Percentiles rank a stretch among this genome's conserved stretches.
phyloP scores from a whole-genome alignment of 2,113 vertebrate genomes.

The Gallinago jamesoni region DNA sequence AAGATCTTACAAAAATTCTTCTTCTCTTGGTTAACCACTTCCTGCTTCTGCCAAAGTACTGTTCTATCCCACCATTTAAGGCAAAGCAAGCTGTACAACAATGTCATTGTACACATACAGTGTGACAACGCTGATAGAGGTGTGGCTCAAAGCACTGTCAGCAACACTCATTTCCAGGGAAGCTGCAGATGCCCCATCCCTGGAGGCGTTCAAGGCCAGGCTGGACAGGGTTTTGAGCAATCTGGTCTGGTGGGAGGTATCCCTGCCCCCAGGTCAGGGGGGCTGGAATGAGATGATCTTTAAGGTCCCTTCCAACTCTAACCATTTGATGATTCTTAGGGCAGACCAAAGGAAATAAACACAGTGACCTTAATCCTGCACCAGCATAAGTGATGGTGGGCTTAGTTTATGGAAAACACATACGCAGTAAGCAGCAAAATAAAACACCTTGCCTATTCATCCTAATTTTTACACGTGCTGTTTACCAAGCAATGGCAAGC shows the following conservation, averaged over 20 bases:
- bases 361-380: not conserved
- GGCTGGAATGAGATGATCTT: too few species aligned
- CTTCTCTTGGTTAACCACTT: not conserved
- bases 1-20: not conserved
- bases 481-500: not conserved
- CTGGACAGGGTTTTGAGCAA: too few species aligned
- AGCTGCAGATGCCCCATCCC: too few species aligned
- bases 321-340: not conserved
- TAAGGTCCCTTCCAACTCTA: too few species aligned
- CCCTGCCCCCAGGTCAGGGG: too few species aligned
- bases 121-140: rapidly evolving
- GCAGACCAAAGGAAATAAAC: not conserved
- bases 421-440: not conserved
- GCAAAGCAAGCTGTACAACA: not conserved
- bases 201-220: too few species aligned
- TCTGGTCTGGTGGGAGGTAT: too few species aligned
- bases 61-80: not conserved
- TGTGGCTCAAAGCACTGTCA: not conserved
- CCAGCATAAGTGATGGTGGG: rapidly evolving
- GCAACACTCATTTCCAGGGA: rapidly evolving
- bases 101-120: rapidly evolving
- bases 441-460: not conserved
- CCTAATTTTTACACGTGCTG: not conserved
- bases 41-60: not conserved
- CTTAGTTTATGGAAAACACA: not conserved